Conservation (phyloP, 2,797 vertebrate genomes). For the Coccyzus lansbergi region DNA sequence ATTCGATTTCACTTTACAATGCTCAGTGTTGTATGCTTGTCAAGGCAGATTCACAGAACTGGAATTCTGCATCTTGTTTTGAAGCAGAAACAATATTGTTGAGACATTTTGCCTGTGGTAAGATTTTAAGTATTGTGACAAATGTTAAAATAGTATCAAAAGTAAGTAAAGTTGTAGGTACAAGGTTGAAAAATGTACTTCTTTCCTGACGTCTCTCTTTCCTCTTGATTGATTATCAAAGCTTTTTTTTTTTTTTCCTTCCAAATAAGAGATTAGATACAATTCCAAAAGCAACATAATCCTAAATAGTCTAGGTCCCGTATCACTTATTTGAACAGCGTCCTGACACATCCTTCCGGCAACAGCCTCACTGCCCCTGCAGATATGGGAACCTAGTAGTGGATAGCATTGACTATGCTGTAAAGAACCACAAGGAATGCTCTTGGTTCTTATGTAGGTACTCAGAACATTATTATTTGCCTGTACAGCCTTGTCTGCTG, state of each 20-base stretch:
- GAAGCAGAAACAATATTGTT: constrained; percentile 15
- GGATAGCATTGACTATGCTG: background rate
- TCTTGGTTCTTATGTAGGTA: background rate
- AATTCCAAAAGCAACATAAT: background rate
- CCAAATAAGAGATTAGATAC: background rate
- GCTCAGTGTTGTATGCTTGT: background rate
- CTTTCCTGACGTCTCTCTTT: background rate
- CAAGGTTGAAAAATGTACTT: background rate
- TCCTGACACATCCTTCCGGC: background rate
- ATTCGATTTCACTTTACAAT: constrained; percentile 27
- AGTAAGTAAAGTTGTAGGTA: background rate
- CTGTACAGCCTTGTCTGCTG: background rate
- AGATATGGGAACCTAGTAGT: background rate
- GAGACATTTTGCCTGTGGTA: constrained; percentile 41
- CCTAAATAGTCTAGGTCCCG: background rate
- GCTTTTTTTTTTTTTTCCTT: background rate
- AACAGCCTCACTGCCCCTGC: background rate
- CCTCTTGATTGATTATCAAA: background rate
- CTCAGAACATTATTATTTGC: background rate
- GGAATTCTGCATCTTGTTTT: constrained; percentile 6
- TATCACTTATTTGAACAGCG: background rate
- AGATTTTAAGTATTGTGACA: constrained; percentile 33
- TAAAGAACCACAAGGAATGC: background rate
- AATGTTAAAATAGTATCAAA: constrained; percentile 29
- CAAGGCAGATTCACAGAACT: background rate